Conservation (phyloP, 2,888 invertebrate species). For the Lasius platythorax region DNA sequence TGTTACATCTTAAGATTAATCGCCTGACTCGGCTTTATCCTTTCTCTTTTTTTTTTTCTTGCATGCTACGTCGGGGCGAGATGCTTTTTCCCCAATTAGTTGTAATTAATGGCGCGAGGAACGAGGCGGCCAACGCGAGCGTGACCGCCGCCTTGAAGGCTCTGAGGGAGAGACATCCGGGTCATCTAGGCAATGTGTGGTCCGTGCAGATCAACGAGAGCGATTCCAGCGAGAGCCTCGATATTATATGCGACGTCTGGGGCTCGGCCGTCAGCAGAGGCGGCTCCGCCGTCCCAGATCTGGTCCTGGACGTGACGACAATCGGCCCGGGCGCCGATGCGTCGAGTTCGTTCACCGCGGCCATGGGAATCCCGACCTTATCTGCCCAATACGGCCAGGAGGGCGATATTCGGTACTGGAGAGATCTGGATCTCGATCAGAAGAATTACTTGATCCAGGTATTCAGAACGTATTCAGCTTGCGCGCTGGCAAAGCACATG, state of each 20-base stretch:
- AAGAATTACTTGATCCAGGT: conserved; percentile 80
- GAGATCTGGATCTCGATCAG: conserved; percentile 90
- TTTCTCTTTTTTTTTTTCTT: conserved; percentile 19
- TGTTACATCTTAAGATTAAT: conserved; percentile 44
- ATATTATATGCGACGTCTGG: conserved; percentile 80
- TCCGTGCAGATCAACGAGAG: conserved; percentile 76
- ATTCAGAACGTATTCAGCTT: background rate
- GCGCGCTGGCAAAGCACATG: background rate
- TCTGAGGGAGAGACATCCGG: conserved; percentile 75
- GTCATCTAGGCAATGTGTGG: conserved; percentile 77
- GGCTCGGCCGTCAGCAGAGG: conserved; percentile 84
- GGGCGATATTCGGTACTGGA: conserved; percentile 94
- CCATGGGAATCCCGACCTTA: conserved; percentile 93
- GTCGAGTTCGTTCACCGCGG: conserved; percentile 93
- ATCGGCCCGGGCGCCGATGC: conserved; percentile 94
- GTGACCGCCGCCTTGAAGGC: conserved; percentile 77
- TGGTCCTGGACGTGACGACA: conserved; percentile 94
- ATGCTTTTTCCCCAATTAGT: conserved; percentile 71
- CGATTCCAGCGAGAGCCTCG: conserved; percentile 76
- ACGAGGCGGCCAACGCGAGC: conserved; percentile 80
- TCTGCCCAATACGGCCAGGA: conserved; percentile 95
- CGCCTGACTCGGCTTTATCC: background rate
- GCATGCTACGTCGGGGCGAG: conserved; percentile 27
- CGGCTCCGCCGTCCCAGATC: conserved; percentile 90
- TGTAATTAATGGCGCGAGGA: conserved; percentile 79